Percentiles rank a stretch among this genome's conserved stretches.
Conservation (phyloP, 2,113 vertebrate genomes). For the Rhinoderma darwinii region DNA sequence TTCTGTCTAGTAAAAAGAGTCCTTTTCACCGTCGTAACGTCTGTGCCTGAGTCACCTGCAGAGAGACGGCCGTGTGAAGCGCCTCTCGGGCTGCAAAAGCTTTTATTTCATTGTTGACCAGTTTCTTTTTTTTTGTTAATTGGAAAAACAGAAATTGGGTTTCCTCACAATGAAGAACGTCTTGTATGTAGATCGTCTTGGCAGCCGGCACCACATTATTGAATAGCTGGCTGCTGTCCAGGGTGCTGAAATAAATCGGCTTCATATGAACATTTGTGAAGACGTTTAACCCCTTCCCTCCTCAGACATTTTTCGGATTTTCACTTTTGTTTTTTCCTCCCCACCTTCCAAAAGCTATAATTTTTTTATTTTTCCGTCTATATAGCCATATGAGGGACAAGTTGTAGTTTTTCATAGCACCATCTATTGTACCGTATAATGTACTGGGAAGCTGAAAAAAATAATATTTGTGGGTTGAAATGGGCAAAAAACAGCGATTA, state of each 20-base stretch:
- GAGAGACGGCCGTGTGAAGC: background rate
- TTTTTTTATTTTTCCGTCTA: no score
- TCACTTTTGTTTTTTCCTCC: no score
- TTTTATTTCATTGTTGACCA: constrained; percentile 4
- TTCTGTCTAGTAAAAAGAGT: constrained; percentile 6
- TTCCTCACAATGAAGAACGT: background rate
- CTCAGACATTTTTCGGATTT: no score
- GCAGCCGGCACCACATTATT: background rate
- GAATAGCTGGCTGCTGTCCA: background rate
- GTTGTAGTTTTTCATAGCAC: no score
- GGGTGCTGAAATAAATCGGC: constrained; percentile 26
- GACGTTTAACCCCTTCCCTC: no score
- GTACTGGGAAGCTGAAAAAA: no score
- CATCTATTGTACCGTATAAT: no score
- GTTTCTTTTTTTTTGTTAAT: constrained; percentile 7
- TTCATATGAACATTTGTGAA: background rate
- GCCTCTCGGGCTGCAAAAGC: background rate
- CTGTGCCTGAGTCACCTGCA: constrained; percentile 5
- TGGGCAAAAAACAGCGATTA: no score
- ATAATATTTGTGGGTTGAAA: no score
- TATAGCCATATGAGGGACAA: no score
- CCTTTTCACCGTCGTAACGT: constrained; percentile 12
- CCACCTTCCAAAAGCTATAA: no score
- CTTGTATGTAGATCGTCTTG: background rate
- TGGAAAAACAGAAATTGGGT: background rate